A percentile compares a stretch with the other conserved stretches of the same genome.
Conservation (phyloP, 2,113 vertebrate species). For the Scophthalmus maximus region DNA sequence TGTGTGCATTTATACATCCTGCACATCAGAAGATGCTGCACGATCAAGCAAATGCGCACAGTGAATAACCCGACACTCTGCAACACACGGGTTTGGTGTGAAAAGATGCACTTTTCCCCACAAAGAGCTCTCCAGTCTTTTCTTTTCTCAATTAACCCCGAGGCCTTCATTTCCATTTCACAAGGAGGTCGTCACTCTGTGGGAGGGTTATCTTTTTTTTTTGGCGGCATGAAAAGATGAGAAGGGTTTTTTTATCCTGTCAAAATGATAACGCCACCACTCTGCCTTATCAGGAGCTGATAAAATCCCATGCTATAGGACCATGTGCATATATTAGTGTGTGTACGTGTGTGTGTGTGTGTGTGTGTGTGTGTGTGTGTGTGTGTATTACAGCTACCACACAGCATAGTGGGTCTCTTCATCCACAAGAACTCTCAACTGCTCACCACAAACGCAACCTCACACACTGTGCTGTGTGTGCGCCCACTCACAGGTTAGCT, state of each 20-base stretch:
- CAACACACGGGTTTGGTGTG: slow-evolving; percentile 63
- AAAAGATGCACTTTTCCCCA: slow-evolving; percentile 75
- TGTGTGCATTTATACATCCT: slow-evolving; percentile 12
- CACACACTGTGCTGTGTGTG: slow-evolving; percentile 20
- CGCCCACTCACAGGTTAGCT: slow-evolving; percentile 41
- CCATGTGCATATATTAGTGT: slow-evolving; percentile 35
- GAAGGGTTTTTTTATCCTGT: slow-evolving; percentile 75
- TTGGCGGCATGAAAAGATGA: slow-evolving; percentile 82
- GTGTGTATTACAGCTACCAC: background rate
- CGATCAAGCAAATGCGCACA: background rate
- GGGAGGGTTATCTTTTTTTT: slow-evolving; percentile 73
- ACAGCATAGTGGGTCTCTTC: slow-evolving; percentile 17
- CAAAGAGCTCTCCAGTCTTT: slow-evolving; percentile 73
- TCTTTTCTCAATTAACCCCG: slow-evolving; percentile 86
- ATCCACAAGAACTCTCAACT: slow-evolving; percentile 15
- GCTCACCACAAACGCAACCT: slow-evolving; percentile 11
- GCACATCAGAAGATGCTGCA: slow-evolving; percentile 3
- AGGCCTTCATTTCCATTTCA: slow-evolving; percentile 89
- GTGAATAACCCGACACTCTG: slow-evolving; percentile 17
- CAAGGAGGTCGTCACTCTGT: slow-evolving; percentile 74
- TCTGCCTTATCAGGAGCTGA: slow-evolving; percentile 91
- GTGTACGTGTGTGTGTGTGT: background rate
- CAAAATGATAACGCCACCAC: slow-evolving; percentile 90
- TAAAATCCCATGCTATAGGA: slow-evolving; percentile 85
- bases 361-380: background rate